Evolutionary conservation across 2,113 vertebrate genomes (phyloP).

Genomic region (Hepsetus odoe): DNA sequence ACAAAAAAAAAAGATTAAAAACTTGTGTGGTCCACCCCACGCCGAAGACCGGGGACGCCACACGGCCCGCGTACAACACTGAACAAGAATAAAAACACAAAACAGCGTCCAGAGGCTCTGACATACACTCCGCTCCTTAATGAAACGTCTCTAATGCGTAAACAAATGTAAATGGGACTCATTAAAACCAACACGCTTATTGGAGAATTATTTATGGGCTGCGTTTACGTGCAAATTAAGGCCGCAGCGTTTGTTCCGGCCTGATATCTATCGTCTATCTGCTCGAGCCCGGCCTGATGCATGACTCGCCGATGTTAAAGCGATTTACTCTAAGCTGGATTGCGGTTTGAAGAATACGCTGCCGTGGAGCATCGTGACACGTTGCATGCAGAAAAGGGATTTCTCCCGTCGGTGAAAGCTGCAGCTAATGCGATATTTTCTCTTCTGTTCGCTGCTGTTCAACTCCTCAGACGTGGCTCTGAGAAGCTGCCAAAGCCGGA

Average conservation of each 20-base stretch:
- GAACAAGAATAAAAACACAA: constrained; percentile 61
- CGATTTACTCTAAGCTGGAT: constrained; percentile 29
- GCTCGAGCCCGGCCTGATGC: constrained; percentile 28
- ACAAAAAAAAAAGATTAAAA: not conserved
- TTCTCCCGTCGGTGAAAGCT: constrained; percentile 33
- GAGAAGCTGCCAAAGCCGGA: constrained; percentile 31
- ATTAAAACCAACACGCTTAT: constrained; percentile 65
- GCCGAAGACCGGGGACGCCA: no score
- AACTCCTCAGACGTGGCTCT: constrained; percentile 15
- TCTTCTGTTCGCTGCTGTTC: constrained; percentile 36
- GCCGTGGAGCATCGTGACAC: constrained; percentile 2
- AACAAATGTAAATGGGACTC: constrained; percentile 70
- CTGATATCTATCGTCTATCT: constrained; percentile 37
- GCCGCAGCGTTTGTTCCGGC: constrained; percentile 28
- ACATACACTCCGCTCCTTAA: constrained; percentile 43
- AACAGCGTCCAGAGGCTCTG: constrained; percentile 1
- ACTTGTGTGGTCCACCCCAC: constrained; percentile 16
- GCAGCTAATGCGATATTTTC: constrained; percentile 52
- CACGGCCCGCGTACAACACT: not conserved
- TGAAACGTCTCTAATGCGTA: constrained; percentile 63
- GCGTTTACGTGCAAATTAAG: constrained; percentile 69
- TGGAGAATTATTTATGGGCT: constrained; percentile 59
- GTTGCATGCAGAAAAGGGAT: constrained; percentile 37
- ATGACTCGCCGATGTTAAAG: constrained; percentile 37
- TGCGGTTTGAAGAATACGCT: constrained; percentile 17